Evolutionary conservation across 2,888 invertebrate genomes (phyloP).

Genomic region (Chymomyza amoena): DNA sequence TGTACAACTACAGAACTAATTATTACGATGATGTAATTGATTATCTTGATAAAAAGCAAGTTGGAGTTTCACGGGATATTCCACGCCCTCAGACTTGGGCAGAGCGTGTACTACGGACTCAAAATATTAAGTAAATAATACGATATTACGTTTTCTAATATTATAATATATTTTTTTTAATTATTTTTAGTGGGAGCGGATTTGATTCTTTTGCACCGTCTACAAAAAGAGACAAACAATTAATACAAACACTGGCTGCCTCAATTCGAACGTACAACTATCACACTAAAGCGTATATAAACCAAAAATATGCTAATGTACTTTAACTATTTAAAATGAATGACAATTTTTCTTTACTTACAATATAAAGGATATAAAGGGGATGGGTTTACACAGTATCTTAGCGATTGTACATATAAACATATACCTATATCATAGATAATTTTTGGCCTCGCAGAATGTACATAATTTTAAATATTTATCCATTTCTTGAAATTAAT

Average conservation of each 20-base stretch:
- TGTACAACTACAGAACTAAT: slow-evolving; percentile 90
- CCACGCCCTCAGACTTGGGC: slow-evolving; percentile 92
- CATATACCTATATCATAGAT: not conserved
- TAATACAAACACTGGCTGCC: slow-evolving; percentile 83
- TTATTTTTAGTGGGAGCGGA: slow-evolving; percentile 60
- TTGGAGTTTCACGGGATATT: slow-evolving; percentile 84
- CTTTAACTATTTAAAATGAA: slow-evolving; percentile 63
- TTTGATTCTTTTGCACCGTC: slow-evolving; percentile 63
- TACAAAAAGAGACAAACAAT: slow-evolving; percentile 79
- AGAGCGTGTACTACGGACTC: slow-evolving; percentile 88
- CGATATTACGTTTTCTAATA: not conserved
- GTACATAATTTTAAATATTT: not conserved
- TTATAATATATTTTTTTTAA: not conserved
- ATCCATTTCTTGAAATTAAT: not conserved
- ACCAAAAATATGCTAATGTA: slow-evolving; percentile 84
- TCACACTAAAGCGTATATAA: slow-evolving; percentile 87
- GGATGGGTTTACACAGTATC: slow-evolving; percentile 13
- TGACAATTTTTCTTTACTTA: not conserved
- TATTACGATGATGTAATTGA: slow-evolving; percentile 92
- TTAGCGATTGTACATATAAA: slow-evolving; percentile 24
- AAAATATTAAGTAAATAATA: slow-evolving; percentile 76
- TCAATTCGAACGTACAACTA: slow-evolving; percentile 86
- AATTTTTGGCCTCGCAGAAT: not conserved
- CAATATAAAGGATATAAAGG: slow-evolving; percentile 13
- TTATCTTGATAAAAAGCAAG: slow-evolving; percentile 87